Conservation (phyloP, 2,113 vertebrate species). For the Ctenomys sociabilis region DNA sequence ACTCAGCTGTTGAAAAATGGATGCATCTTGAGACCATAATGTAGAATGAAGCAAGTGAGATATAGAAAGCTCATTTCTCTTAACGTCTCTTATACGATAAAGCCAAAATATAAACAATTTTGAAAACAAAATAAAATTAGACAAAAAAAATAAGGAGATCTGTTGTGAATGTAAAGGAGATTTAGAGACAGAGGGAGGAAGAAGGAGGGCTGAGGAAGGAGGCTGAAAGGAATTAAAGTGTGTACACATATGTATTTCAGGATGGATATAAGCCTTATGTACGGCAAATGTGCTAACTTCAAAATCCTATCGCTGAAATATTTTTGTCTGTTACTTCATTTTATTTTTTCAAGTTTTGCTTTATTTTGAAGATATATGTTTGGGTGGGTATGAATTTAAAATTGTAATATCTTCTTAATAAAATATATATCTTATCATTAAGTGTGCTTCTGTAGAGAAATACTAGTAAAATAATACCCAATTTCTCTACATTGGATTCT, state of each 20-base stretch:
- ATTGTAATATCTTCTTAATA: neutral
- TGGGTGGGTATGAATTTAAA: neutral
- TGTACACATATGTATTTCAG: neutral
- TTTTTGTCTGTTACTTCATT: neutral
- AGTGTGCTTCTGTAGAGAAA: neutral
- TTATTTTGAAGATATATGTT: conserved; percentile 11
- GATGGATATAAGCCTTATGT: neutral
- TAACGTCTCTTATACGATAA: neutral
- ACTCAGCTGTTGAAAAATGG: neutral
- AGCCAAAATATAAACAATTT: neutral
- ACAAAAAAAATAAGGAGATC: neutral
- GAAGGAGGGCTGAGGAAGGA: neutral
- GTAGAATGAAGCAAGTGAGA: neutral
- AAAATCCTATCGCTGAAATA: neutral
- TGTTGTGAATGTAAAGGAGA: neutral
- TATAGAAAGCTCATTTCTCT: neutral
- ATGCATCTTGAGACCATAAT: neutral
- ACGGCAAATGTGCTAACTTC: neutral
- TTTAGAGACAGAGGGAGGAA: neutral
- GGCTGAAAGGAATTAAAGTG: neutral
- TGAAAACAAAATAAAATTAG: neutral
- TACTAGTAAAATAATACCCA: neutral
- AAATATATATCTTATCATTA: neutral
- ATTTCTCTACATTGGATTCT: neutral
- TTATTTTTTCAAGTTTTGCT: conserved; percentile 18